Percentiles rank a stretch among this genome's conserved stretches.
These are phyloP conservation scores for Cryptocephalus primarius DNA, from an alignment of 2,888 invertebrate genomes.

Conservation along the genomic window DNA sequence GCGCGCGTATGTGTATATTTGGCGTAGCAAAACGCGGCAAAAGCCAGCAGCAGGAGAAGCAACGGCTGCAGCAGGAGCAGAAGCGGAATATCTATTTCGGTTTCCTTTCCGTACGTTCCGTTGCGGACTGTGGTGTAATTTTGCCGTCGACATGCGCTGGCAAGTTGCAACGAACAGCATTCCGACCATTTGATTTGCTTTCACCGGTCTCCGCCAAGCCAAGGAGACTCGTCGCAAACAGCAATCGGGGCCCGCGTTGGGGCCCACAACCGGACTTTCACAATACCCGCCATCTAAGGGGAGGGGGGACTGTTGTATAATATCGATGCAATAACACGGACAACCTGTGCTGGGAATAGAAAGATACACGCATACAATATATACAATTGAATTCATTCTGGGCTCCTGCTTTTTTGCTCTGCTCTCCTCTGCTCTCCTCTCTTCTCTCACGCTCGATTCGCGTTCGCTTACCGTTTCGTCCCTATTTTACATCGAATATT, in stretches of 20 bases:
- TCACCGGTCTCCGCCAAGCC: slow-evolving; percentile 31
- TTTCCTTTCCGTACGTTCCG: slow-evolving; percentile 10
- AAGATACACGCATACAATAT: slow-evolving; percentile 6
- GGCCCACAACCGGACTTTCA: slow-evolving; percentile 37
- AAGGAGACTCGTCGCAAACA: slow-evolving; percentile 36
- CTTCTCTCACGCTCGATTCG: no score
- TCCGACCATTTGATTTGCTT: slow-evolving; percentile 31
- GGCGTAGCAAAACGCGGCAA: slow-evolving; percentile 10
- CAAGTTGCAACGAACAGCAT: slow-evolving; percentile 9
- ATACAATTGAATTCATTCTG: not conserved
- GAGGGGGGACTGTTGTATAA: slow-evolving; percentile 37
- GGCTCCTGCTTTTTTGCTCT: not conserved
- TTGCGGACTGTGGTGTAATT: not conserved
- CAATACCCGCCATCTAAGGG: slow-evolving; percentile 27
- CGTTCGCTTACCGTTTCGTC: no score
- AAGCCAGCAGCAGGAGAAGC: not conserved
- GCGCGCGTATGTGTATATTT: slow-evolving; percentile 8
- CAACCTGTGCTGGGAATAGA: slow-evolving; percentile 25
- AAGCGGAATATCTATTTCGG: slow-evolving; percentile 23
- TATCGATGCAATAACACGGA: slow-evolving; percentile 31
- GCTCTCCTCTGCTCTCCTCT: no score
- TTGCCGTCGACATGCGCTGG: not conserved
- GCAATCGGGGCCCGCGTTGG: slow-evolving; percentile 33
- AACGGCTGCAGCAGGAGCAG: no score
- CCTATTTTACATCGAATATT: no score